Percentiles rank a stretch among this genome's conserved stretches.
Conservation (phyloP, 1,140 invertebrate species). For the Bombus sibiricus region DNA sequence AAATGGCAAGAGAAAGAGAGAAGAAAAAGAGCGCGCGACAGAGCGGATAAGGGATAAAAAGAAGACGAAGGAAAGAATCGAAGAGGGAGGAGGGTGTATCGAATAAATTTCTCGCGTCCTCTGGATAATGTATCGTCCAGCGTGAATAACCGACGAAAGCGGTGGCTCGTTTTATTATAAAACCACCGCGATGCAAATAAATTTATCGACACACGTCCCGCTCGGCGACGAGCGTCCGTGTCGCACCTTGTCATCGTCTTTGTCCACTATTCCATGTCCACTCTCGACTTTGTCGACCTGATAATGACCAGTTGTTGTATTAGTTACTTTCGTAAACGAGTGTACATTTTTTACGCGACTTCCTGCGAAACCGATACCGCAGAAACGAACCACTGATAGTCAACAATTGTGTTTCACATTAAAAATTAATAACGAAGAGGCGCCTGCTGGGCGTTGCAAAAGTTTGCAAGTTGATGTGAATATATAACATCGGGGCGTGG, state of each 20-base stretch:
- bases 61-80: neutral
- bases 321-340: neutral
- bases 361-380: neutral
- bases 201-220: conserved; percentile 61
- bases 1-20: neutral
- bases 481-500: neutral
- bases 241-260: conserved; percentile 62
- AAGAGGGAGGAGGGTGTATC: conserved; percentile 14
- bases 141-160: conserved; percentile 49
- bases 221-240: conserved; percentile 21
- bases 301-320: conserved; percentile 62
- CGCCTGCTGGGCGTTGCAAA: no score
- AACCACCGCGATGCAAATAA: conserved; percentile 58
- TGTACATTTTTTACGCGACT: neutral
- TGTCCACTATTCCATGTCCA: conserved; percentile 47
- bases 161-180: conserved; percentile 59
- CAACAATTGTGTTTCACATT: no score
- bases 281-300: conserved; percentile 54
- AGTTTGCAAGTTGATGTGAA: neutral
- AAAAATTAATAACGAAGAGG: neutral
- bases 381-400: neutral
- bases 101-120: conserved; percentile 48
- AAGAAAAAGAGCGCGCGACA: neutral
- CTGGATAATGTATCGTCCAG: conserved; percentile 49
- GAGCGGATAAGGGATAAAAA: neutral